phyloP scores from a whole-genome alignment of 2,888 invertebrate genomes.

The Cryptophagus acutangulus region DNA sequence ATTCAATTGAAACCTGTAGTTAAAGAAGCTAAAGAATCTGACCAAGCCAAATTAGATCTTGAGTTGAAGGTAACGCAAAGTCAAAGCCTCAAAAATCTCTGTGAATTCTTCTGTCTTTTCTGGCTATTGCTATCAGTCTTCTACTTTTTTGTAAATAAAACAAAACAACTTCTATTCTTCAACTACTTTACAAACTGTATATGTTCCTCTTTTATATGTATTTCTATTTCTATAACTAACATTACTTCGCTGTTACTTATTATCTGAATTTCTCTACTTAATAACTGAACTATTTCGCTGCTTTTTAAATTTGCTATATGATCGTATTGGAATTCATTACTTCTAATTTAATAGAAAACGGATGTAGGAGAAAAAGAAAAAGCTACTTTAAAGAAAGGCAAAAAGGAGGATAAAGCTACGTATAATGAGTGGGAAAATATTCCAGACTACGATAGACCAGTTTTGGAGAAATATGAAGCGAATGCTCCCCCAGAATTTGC shows the following conservation, averaged over 20 bases:
- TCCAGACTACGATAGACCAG: slow-evolving; percentile 72
- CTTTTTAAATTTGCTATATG: not conserved
- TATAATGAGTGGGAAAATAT: slow-evolving; percentile 46
- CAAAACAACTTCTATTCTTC: not conserved
- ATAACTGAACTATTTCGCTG: not conserved
- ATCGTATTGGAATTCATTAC: not conserved
- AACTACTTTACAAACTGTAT: not conserved
- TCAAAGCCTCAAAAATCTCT: slow-evolving; percentile 13
- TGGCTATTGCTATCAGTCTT: slow-evolving; percentile 10
- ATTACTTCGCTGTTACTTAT: not conserved
- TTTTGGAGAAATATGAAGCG: slow-evolving; percentile 63
- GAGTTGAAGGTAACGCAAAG: slow-evolving; percentile 45
- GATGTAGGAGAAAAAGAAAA: slow-evolving; percentile 31
- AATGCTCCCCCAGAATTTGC: slow-evolving; percentile 49
- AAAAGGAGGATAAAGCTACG: slow-evolving; percentile 34
- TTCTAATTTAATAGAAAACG: slow-evolving; percentile 31
- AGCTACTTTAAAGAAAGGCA: slow-evolving; percentile 29
- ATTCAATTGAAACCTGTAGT: slow-evolving; percentile 58
- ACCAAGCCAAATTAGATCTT: slow-evolving; percentile 39
- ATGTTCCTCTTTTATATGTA: not conserved
- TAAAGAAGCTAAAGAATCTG: slow-evolving; percentile 44
- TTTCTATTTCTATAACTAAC: slow-evolving; percentile 1
- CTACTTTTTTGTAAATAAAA: slow-evolving; percentile 1
- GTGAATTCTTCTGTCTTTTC: slow-evolving; percentile 13
- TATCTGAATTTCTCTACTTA: not conserved